A percentile compares a stretch with the other conserved stretches of the same genome.
phyloP scores from a whole-genome alignment of 2,113 vertebrate genomes.

The Lonchura striata region DNA sequence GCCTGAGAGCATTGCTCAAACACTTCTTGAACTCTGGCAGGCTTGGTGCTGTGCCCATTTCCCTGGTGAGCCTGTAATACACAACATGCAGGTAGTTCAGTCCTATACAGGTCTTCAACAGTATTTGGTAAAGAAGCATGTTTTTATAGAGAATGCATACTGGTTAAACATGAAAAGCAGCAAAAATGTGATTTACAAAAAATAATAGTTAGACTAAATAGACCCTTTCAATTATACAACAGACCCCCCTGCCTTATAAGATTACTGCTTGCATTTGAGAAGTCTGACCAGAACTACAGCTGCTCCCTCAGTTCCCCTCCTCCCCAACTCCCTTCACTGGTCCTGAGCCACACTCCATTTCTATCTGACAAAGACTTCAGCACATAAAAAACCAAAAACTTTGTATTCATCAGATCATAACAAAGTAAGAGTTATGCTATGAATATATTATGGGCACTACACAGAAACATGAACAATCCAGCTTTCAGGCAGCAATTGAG shows the following conservation, averaged over 20 bases:
- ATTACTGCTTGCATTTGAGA: not conserved
- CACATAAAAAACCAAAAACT: not conserved
- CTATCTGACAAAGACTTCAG: not conserved
- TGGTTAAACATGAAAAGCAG: not conserved
- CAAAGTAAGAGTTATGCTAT: not conserved
- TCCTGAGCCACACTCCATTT: not conserved
- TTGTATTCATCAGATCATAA: not conserved
- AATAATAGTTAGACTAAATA: not conserved
- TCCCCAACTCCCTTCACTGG: not conserved
- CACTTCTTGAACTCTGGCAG: not conserved
- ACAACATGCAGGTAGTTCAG: not conserved
- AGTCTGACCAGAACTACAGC: not conserved
- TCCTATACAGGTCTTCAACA: not conserved
- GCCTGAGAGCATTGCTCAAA: not conserved
- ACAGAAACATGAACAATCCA: not conserved
- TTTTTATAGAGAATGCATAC: not conserved
- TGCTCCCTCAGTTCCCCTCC: not conserved
- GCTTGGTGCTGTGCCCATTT: not conserved
- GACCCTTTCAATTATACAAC: not conserved
- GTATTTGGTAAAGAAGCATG: not conserved
- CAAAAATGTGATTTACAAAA: not conserved
- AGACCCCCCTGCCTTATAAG: not conserved
- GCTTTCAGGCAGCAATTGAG: not conserved
- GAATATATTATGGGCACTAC: not conserved
- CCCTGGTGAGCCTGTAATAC: not conserved